phyloP scores from a whole-genome alignment of 2,113 vertebrate genomes.

The Myotis brandtii region DNA sequence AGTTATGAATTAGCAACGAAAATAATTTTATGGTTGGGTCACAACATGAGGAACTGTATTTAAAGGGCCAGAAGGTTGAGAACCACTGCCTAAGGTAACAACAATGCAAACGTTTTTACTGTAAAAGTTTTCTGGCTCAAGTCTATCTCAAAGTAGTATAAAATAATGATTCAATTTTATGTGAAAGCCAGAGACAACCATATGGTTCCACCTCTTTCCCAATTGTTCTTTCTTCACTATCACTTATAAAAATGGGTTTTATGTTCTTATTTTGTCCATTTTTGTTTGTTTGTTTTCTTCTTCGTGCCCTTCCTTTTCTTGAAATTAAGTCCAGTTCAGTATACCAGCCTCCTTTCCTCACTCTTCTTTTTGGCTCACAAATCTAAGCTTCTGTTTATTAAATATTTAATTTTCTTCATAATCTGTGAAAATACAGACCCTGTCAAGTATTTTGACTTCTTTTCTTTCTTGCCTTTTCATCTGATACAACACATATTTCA shows the following conservation, averaged over 20 bases:
- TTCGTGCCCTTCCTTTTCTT: not conserved
- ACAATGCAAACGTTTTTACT: not conserved
- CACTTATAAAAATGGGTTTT: not conserved
- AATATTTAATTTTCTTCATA: constrained; percentile 4
- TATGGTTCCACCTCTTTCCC: not conserved
- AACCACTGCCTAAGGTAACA: not conserved
- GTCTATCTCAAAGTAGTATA: not conserved
- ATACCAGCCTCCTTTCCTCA: not conserved
- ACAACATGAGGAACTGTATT: too few relatives aligned
- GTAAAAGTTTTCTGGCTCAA: not conserved
- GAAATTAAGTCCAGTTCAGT: not conserved
- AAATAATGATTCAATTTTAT: not conserved
- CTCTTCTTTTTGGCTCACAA: not conserved
- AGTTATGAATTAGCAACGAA: too few relatives aligned
- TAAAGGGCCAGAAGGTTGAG: too few relatives aligned
- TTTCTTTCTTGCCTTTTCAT: constrained; percentile 33
- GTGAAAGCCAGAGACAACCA: not conserved
- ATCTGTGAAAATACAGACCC: not conserved
- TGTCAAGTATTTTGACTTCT: not conserved
- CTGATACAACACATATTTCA: not conserved
- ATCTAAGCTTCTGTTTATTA: not conserved
- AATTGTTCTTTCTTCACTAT: not conserved
- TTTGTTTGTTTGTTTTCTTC: not conserved
- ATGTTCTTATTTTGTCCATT: not conserved
- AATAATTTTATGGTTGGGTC: too few relatives aligned